Evolutionary conservation across 2,797 vertebrate genomes (phyloP), one percentile per base, ranked within the genome.

Genomic region (Hydrolagus colliei): DNA sequence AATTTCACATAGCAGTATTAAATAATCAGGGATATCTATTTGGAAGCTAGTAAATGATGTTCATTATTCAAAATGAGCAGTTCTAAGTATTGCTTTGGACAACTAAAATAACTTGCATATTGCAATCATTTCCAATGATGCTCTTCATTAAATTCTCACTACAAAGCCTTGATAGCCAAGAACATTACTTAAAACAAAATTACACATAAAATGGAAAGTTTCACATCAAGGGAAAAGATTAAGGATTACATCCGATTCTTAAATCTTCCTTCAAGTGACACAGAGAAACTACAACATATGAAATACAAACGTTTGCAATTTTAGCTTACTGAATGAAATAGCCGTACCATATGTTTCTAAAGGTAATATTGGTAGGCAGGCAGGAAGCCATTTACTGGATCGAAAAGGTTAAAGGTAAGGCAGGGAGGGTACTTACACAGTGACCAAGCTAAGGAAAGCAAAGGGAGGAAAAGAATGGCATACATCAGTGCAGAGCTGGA

Each of bases 391-490:
- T 71, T 84, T 84, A 18, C 32, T 84, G 65, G 79, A 84, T 84
- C 65, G 41, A 84, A 84, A 41, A 78, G 32, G 76, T 13, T 86
- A 77, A 86, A 92, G 89, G 87, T 88, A 90, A 89, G 87, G 88
- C 89, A 88, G 86, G 88, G 87, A 89, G 88, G 85, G 89, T 95
- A 98, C 97, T 99, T 98, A 99, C 97, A 96, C 98, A 98, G 92
- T 98, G 96, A 94, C 97, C 97, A 93, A 98, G 96, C 97, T 99
- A 94, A 94, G 89, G 94, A 92, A 93, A 90, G 96, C 96, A 94
- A 92, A 90, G 77, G 61, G 92, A 87, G 91, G 91, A 91, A 93
- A 90, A 95, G 91, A 94, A 89, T 88, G 92, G 92, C 89, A 91
- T 86, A 89, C 4, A 93, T 95, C 90, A 96, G 91, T 91, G 90